Percentiles rank a stretch among this genome's conserved stretches.
Conservation (phyloP, 2,888 invertebrate species). For the Epinotia bilunana region DNA sequence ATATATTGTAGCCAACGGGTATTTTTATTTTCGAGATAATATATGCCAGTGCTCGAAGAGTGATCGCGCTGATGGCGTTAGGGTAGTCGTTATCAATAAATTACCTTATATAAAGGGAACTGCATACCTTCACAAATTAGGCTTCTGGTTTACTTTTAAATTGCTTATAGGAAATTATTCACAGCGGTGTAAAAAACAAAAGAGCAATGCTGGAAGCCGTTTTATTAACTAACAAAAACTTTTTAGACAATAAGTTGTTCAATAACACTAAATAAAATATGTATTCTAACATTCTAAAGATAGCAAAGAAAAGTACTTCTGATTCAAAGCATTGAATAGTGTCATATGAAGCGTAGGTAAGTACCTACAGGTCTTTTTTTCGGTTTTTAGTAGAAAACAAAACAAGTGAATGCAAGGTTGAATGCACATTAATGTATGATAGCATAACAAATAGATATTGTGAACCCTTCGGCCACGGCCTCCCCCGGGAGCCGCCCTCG, state of each 20-base stretch:
- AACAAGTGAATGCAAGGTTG: too few species aligned
- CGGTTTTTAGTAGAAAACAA: too few species aligned
- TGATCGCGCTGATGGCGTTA: neutral
- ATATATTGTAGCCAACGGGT: constrained; percentile 20
- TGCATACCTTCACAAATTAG: constrained; percentile 5
- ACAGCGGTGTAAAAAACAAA: neutral
- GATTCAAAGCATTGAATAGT: too few species aligned
- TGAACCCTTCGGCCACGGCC: constrained; percentile 60
- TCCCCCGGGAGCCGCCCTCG: constrained; percentile 61
- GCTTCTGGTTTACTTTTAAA: constrained; percentile 11
- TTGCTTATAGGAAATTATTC: neutral
- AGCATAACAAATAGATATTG: neutral
- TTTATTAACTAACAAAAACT: neutral
- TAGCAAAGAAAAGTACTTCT: too few species aligned
- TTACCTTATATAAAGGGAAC: constrained; percentile 1
- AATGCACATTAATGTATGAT: neutral
- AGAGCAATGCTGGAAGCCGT: neutral
- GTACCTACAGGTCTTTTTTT: too few species aligned
- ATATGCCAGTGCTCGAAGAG: neutral
- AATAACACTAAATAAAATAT: neutral
- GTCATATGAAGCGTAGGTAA: too few species aligned
- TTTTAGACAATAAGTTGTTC: neutral
- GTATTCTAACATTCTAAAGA: neutral
- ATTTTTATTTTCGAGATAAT: constrained; percentile 7
- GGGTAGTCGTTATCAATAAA: constrained; percentile 18